Base-by-base conservation (phyloP, 2,888 invertebrate species). In the Capitulum mitella region DNA sequence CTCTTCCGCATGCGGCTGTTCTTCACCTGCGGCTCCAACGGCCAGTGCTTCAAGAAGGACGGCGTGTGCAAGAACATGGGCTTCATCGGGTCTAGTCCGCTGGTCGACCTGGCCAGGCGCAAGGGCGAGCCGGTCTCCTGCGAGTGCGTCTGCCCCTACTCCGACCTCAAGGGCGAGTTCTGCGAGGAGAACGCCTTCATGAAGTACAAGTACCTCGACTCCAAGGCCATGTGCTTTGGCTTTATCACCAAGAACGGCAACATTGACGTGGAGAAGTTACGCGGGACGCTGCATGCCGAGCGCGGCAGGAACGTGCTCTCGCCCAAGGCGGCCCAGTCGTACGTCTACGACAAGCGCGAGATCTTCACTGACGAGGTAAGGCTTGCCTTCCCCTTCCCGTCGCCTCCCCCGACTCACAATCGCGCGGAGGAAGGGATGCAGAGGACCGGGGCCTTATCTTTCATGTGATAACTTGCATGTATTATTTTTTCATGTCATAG, bases 1-100 rank as follows among this genome's bases (percentile, higher is more conserved):
- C 70, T 70, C 29, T 70, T 10, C 40, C 70, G 70, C 10, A 70
- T 70, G 70, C 70, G 70, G 26, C 40, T 70, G 26, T 70, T 29
- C 70, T 40, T 70, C 37, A 70, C 70, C 8, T 70, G 70, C 12
- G 70, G 70, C 70, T 16, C 16, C 70, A 70, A 70, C 40, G 14
- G 40, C 70, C 37, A 70, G 70, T 70, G 70, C 70, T 70, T 40
- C 70, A 37, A 70, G 40, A 70, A 70, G 26, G n/a, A 40, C 70
- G 70, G 70, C 70, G 70, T 70, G 22, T 70, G 70, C 70, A 70
- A 70, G 40, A 70, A 70, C 70, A 70, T 70, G 70, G 70, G 70
- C 26, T 70, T 70, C 40, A 40, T 70, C 70, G 70, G 26, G 19
- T 37, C 70, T 1, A 70, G 70, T 6, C 70, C 70, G 19, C 70